These are phyloP conservation scores for Colletes collaris DNA, from an alignment of 2,888 invertebrate genomes.

Conservation along the genomic window DNA sequence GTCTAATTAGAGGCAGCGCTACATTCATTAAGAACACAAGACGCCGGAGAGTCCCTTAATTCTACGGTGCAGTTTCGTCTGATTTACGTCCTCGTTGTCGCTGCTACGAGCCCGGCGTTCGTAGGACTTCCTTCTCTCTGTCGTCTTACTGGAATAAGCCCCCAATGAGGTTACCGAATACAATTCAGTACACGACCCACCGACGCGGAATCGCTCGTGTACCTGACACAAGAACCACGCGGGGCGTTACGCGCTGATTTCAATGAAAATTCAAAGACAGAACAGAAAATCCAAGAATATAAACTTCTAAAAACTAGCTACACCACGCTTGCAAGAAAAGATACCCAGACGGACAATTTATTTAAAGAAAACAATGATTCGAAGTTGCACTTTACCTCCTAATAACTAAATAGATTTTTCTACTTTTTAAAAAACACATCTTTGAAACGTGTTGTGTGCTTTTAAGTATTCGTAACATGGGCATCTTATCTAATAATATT, in stretches of 20 bases:
- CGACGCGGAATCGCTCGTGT: slow-evolving; percentile 35
- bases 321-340: no score
- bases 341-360: no score
- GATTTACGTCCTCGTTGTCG: slow-evolving; percentile 76
- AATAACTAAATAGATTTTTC: no score
- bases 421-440: no score
- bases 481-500: no score
- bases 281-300: no score
- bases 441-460: no score
- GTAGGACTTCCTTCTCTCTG: slow-evolving; percentile 66
- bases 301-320: no score
- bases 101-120: slow-evolving; percentile 60
- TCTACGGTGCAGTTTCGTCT: slow-evolving; percentile 74
- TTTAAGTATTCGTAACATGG: no score
- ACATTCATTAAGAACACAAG: slow-evolving; percentile 77
- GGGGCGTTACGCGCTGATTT: slow-evolving; percentile 3
- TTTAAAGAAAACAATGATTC: no score
- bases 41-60: slow-evolving; percentile 76
- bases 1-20: slow-evolving; percentile 78
- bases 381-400: no score
- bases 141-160: slow-evolving; percentile 43
- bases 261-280: background rate
- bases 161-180: slow-evolving; percentile 66
- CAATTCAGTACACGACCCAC: slow-evolving; percentile 67
- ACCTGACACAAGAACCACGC: slow-evolving; percentile 22